phyloP scores from a whole-genome alignment of 2,888 invertebrate genomes.

The Synanthedon vespiformis region DNA sequence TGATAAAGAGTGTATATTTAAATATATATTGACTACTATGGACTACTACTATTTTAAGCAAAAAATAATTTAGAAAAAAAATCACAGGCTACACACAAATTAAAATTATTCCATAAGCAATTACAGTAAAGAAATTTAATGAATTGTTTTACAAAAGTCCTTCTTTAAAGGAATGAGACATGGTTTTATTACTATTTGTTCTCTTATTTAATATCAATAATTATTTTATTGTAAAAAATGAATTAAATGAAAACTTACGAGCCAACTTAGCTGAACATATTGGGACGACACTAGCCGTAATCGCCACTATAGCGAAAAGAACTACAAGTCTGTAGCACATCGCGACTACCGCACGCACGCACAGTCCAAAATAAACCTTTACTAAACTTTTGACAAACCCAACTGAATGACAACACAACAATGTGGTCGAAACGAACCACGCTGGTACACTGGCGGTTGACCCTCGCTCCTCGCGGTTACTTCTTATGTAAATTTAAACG shows the following conservation, averaged over 20 bases:
- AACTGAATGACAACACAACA: conserved; percentile 12
- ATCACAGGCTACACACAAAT: too few relatives aligned
- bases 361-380: neutral
- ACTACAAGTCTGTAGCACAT: conserved; percentile 51
- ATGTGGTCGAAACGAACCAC: conserved; percentile 23
- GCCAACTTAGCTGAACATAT: conserved; percentile 41
- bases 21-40: too few relatives aligned
- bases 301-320: conserved; percentile 32
- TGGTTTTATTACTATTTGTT: too few relatives aligned
- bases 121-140: too few relatives aligned
- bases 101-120: too few relatives aligned
- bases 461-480: conserved; percentile 29
- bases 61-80: too few relatives aligned
- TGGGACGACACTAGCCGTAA: conserved; percentile 26
- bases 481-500: conserved; percentile 52
- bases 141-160: too few relatives aligned
- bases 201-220: neutral
- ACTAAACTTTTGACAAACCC: conserved; percentile 1
- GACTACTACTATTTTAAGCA: too few relatives aligned
- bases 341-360: conserved; percentile 15
- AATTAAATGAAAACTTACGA: conserved; percentile 36
- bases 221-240: neutral
- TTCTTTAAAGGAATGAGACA: too few relatives aligned
- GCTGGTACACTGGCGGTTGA: conserved; percentile 35
- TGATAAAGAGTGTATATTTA: too few relatives aligned